These are phyloP conservation scores for Teleogryllus oceanicus DNA, from an alignment of 2,888 invertebrate species.

Conservation along the genomic window DNA sequence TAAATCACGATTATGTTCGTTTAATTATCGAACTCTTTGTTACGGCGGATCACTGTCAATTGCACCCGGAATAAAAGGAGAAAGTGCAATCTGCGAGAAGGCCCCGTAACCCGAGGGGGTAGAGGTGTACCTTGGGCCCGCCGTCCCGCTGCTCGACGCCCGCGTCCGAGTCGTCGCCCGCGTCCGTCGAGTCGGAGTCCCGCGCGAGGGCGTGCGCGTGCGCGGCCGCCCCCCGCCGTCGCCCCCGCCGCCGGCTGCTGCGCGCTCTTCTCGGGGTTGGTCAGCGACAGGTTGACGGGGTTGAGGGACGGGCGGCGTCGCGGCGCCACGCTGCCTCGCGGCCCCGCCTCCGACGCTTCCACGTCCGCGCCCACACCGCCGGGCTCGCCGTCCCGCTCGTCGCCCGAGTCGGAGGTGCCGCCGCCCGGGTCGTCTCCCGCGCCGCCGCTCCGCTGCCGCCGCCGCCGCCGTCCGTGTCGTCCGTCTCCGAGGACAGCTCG, in stretches of 20 bases:
- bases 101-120: background rate
- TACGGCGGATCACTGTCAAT: no score
- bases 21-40: no score
- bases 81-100: no score
- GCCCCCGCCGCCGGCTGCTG: background rate
- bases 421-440: background rate
- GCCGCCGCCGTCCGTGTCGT: background rate
- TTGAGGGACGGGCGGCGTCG: slow-evolving; percentile 71
- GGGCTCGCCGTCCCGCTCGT: background rate
- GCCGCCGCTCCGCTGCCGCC: background rate
- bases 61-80: no score
- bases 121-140: background rate
- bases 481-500: background rate
- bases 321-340: background rate
- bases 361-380: background rate
- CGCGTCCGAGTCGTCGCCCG: background rate
- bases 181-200: background rate
- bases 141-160: background rate
- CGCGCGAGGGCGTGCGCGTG: no score
- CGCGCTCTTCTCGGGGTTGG: slow-evolving; percentile 43
- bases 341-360: background rate
- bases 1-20: no score
- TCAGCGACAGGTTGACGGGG: slow-evolving; percentile 71
- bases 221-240: background rate
- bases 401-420: background rate